Conservation (phyloP, 2,113 vertebrate species). For the Neotragus pygmaeus region DNA sequence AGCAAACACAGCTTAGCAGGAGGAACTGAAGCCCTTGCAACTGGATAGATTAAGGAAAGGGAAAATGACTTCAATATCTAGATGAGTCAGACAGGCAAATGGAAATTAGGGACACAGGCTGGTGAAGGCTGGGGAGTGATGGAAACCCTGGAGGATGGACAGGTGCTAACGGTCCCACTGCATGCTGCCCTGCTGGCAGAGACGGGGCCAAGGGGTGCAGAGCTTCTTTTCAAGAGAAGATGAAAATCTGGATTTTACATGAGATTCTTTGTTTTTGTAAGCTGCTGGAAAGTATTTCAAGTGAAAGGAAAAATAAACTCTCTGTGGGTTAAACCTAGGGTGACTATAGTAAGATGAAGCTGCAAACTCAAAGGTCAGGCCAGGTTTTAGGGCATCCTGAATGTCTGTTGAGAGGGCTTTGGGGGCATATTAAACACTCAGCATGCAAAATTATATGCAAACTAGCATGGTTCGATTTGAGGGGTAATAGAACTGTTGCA, state of each 20-base stretch:
- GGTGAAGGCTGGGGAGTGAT: background rate
- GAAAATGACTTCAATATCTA: background rate
- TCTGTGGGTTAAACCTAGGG: background rate
- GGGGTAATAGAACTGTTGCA: accelerated
- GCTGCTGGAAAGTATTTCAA: background rate
- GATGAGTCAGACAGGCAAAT: background rate
- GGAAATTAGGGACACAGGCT: background rate
- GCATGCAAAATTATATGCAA: background rate
- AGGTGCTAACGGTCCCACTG: accelerated
- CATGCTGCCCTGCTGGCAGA: accelerated
- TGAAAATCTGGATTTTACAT: background rate
- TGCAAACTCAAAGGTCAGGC: background rate
- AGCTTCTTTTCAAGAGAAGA: background rate
- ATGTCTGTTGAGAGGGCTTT: background rate
- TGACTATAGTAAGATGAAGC: too few species aligned
- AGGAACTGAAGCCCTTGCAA: background rate
- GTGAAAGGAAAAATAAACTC: background rate
- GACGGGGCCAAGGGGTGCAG: background rate
- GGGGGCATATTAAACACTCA: background rate
- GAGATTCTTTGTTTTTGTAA: background rate
- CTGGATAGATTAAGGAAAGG: background rate
- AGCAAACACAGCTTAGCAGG: background rate
- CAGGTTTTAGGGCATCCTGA: background rate
- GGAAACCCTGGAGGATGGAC: accelerated
- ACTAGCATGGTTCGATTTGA: background rate